Evolutionary conservation across 1,140 invertebrate genomes (phyloP), one percentile per base, ranked within the genome.

Genomic region (Thereuonema tuberculata): DNA sequence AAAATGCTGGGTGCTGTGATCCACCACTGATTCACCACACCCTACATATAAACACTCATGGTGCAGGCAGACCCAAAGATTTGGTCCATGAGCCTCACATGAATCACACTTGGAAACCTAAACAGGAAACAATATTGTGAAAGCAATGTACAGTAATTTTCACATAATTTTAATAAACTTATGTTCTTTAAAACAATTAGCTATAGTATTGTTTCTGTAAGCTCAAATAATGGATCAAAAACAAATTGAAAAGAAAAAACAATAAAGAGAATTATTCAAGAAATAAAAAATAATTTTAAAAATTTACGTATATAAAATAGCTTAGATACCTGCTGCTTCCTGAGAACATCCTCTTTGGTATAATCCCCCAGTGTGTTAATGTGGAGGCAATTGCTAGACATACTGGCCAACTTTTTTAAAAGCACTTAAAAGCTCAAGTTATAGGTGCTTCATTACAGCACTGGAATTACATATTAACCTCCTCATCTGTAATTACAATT

Each of bases 1-100:
- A 69, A 86, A 84, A 74, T 93, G 89, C 55, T 77, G 69, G 23
- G 82, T 82, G 67, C 85, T 86, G 70, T 93, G 89, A 70, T 91
- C 86, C 67, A 82, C 80, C 46, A 79, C 78, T 24, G 80, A 79
- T 68, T 89, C 84, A 5, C 85, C 83, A 75, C 90, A 93, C 21
- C 87, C 86, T 62, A 89, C 78, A 69, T 81, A 82, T 31, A 82
- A 77, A 71, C 90, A 93, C 31, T 84, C 81, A 31, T 79, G 77
- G 63, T 84, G 79, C 26, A 93, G 72, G 69, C 90, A 93, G 24
- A 90, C 77, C 88, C 89, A 92, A 28, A 93, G 75, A 70, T 89
- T 86, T 14, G 83, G 82, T 0, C 84, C 86, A 23, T 71, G 68
- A 37, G 74, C 77, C 12, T 76, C 74, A 72, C 85, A 87, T 63